Percentiles rank a stretch among this genome's conserved stretches.
phyloP scores from a whole-genome alignment of 2,113 vertebrate genomes.

The Donacobius atricapilla region DNA sequence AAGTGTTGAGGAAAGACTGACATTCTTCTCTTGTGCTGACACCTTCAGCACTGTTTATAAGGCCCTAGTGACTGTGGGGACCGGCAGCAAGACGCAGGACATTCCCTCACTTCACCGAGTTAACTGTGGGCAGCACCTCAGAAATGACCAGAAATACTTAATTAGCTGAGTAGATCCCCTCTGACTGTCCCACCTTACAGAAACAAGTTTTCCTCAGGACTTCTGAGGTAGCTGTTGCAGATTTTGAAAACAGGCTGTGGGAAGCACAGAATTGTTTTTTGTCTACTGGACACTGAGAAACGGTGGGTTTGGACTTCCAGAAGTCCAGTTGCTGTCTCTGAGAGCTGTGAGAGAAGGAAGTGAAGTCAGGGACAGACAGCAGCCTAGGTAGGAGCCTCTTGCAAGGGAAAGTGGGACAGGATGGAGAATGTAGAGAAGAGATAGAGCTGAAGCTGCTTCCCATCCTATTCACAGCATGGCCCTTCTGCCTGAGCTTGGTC shows the following conservation, averaged over 20 bases:
- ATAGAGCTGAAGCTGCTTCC: constrained; percentile 15
- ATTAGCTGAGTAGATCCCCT: neutral
- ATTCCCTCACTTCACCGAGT: neutral
- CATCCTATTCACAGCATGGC: neutral
- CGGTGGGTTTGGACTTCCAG: neutral
- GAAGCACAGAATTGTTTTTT: neutral
- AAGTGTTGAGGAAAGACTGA: neutral
- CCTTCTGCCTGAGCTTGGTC: constrained; percentile 2
- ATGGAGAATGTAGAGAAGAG: neutral
- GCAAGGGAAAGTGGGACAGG: neutral
- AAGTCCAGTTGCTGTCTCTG: constrained; percentile 19
- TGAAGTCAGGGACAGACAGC: neutral
- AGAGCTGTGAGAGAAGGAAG: constrained; percentile 22
- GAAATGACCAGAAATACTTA: neutral
- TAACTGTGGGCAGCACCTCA: neutral
- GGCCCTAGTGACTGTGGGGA: neutral
- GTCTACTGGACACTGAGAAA: constrained; percentile 2
- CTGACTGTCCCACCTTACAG: neutral
- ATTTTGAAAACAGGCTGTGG: neutral
- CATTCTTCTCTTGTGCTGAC: neutral
- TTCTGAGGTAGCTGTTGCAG: neutral
- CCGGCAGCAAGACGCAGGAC: neutral
- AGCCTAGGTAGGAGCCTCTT: neutral
- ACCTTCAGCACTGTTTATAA: neutral
- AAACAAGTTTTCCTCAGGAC: neutral